Percentiles rank a stretch among this genome's conserved stretches.
These are phyloP conservation scores for Elgonia sp. DNA, from an alignment of 2,888 invertebrate genomes.

Conservation along the genomic window DNA sequence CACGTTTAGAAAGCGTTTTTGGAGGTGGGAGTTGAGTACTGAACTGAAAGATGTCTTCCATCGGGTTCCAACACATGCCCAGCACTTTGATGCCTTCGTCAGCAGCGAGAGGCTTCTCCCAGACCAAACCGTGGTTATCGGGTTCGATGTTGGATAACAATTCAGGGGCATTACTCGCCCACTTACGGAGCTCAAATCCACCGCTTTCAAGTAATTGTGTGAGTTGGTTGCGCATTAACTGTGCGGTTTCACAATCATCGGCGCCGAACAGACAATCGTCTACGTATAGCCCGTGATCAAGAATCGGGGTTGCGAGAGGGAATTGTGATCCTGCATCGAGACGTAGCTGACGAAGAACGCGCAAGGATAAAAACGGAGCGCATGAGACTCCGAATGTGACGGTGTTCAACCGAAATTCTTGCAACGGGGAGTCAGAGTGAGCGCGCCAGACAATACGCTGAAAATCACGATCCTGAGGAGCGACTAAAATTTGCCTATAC, in stretches of 20 bases:
- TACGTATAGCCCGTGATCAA: background rate
- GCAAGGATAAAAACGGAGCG: background rate
- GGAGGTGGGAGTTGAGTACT: background rate
- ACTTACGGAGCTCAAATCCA: slow-evolving; percentile 14
- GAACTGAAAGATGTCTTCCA: background rate
- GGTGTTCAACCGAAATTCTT: background rate
- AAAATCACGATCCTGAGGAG: too few relatives aligned
- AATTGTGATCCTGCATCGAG: background rate
- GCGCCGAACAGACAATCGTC: slow-evolving; percentile 31
- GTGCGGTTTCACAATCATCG: background rate
- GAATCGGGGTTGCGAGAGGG: background rate
- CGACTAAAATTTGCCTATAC: too few relatives aligned
- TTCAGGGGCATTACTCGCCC: slow-evolving; percentile 18
- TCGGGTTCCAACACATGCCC: slow-evolving; percentile 21
- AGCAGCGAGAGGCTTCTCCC: background rate
- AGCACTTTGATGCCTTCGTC: slow-evolving; percentile 10
- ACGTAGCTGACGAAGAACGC: background rate
- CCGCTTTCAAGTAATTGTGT: background rate
- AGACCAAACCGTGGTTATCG: background rate
- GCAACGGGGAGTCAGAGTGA: too few relatives aligned
- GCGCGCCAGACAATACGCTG: too few relatives aligned
- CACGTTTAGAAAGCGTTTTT: background rate
- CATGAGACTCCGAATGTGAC: background rate
- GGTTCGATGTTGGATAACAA: slow-evolving; percentile 4
- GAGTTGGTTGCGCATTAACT: background rate